These are phyloP conservation scores for Rafetus swinhoei DNA, from an alignment of 2,113 vertebrate genomes.

Conservation along the genomic window DNA sequence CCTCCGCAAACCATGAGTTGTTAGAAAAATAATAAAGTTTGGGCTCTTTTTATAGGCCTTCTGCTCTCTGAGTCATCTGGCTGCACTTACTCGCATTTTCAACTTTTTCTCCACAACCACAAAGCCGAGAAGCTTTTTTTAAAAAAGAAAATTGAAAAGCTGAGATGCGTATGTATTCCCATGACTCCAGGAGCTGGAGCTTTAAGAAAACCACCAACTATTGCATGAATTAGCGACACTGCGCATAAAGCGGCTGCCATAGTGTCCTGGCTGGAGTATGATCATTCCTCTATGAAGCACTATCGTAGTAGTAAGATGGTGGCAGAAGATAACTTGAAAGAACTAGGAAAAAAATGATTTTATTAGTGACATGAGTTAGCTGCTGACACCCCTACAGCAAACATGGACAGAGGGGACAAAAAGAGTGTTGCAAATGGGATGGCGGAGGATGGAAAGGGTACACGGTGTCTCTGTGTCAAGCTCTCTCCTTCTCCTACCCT, in stretches of 20 bases:
- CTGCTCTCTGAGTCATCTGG: neutral
- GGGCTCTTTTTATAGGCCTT: neutral
- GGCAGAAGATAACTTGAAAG: neutral
- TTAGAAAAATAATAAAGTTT: neutral
- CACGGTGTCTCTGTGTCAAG: neutral
- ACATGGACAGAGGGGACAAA: neutral
- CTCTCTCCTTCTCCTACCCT: neutral
- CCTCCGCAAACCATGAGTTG: neutral
- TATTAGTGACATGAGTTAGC: neutral
- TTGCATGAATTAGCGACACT: neutral
- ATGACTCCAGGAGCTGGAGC: neutral
- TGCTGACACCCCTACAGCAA: neutral
- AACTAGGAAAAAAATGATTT: neutral
- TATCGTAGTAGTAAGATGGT: neutral
- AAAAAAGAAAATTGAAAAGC: neutral
- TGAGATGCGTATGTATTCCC: neutral
- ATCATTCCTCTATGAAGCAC: neutral
- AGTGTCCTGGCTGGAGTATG: neutral
- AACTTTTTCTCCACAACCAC: neutral
- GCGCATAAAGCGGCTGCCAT: neutral
- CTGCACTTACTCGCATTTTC: neutral
- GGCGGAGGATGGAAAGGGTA: neutral
- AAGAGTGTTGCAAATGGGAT: neutral
- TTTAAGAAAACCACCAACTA: neutral
- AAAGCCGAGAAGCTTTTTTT: neutral